Conservation (phyloP, 2,113 vertebrate species). For the Rhynchomys soricoides region DNA sequence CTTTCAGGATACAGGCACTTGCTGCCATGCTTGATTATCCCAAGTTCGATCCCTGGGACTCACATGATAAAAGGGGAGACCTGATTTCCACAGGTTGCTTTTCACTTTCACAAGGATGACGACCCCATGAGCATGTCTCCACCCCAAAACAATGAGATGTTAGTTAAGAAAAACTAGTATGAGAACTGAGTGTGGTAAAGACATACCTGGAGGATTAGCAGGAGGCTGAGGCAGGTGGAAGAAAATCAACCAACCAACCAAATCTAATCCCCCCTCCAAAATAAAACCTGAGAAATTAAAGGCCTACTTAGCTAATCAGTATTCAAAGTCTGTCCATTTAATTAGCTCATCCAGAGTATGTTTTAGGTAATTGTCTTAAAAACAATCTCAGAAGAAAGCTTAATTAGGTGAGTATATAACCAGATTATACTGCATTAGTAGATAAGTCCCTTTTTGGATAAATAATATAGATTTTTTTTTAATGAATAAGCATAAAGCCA, state of each 20-base stretch:
- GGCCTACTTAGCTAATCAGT: not conserved
- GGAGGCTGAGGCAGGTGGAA: not conserved
- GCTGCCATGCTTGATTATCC: not conserved
- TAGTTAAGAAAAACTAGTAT: not conserved
- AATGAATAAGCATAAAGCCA: slow-evolving; percentile 29
- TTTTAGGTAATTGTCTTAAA: slow-evolving; percentile 28
- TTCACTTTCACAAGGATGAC: not conserved
- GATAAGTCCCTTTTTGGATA: not conserved
- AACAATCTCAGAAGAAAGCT: slow-evolving; percentile 21
- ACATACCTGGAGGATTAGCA: not conserved
- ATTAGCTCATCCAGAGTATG: not conserved
- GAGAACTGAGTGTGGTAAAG: not conserved
- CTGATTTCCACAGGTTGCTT: too few relatives aligned
- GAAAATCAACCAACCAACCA: not conserved
- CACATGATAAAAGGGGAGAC: not conserved
- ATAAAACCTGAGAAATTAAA: not conserved
- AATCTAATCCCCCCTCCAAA: not conserved
- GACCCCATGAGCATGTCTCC: not conserved
- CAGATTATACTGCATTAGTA: not conserved
- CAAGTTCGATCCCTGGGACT: not conserved
- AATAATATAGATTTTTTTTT: not conserved
- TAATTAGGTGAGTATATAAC: slow-evolving; percentile 25
- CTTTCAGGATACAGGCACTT: not conserved
- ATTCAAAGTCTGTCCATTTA: slow-evolving; percentile 39
- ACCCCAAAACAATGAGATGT: not conserved